Evolutionary conservation across 2,113 vertebrate species (phyloP).

Genomic region (Sinosuthora webbiana): DNA sequence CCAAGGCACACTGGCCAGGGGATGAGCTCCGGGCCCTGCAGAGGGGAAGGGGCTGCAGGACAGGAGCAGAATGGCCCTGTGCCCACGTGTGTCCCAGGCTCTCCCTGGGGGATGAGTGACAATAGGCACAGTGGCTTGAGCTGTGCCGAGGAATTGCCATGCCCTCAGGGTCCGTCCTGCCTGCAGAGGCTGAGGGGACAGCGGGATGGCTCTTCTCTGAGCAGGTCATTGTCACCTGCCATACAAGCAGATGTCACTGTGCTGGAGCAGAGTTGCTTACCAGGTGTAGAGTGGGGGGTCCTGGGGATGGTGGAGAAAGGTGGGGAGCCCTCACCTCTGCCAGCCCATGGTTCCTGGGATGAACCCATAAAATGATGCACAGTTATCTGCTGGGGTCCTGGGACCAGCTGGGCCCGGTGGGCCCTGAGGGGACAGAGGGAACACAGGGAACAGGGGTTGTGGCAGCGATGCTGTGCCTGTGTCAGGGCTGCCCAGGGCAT

Average conservation of each 20-base stretch:
- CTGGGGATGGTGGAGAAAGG: background rate
- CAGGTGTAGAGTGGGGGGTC: accelerated
- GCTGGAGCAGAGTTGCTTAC: background rate
- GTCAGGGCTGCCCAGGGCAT: accelerated
- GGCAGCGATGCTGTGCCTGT: accelerated
- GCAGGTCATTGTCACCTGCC: background rate
- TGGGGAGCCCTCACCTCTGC: background rate
- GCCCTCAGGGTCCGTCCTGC: background rate
- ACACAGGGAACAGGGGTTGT: background rate
- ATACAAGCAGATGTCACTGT: accelerated
- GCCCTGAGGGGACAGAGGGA: accelerated
- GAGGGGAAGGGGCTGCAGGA: background rate
- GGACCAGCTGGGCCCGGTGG: background rate
- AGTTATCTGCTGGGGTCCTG: background rate
- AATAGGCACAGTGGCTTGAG: background rate
- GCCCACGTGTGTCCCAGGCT: accelerated
- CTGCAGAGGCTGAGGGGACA: background rate
- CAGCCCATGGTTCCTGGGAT: accelerated
- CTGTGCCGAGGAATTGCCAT: accelerated
- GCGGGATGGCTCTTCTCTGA: accelerated
- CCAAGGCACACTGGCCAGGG: background rate
- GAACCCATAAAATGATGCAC: background rate
- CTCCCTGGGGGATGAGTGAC: background rate
- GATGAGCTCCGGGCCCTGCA: background rate
- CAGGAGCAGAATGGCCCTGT: background rate